These are phyloP conservation scores for Panurus biarmicus DNA, from an alignment of 2,113 vertebrate genomes.

Conservation along the genomic window DNA sequence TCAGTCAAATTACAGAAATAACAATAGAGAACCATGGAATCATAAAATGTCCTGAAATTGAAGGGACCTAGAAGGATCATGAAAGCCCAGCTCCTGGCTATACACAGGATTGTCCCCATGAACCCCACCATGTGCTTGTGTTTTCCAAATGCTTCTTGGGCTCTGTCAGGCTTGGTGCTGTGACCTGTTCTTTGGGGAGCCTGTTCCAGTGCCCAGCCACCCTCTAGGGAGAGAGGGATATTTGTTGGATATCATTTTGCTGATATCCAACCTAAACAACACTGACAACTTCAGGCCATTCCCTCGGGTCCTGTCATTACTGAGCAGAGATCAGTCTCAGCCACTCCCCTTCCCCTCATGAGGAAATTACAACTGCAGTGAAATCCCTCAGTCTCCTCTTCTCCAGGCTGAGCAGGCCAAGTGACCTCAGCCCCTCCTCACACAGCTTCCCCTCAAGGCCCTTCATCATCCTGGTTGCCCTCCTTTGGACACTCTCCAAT, in stretches of 20 bases:
- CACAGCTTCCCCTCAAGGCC: rapidly evolving
- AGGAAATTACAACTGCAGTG: background rate
- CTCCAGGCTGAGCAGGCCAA: background rate
- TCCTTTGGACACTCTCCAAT: background rate
- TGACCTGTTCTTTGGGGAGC: background rate
- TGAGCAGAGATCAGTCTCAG: background rate
- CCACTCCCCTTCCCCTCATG: rapidly evolving
- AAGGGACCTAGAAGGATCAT: background rate
- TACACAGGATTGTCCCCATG: background rate
- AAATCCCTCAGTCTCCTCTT: background rate
- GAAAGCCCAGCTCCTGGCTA: background rate
- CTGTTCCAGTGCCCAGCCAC: background rate
- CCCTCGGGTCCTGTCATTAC: background rate
- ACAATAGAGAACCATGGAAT: background rate
- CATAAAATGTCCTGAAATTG: background rate
- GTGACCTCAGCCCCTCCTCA: background rate
- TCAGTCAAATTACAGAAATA: background rate
- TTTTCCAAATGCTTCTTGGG: background rate
- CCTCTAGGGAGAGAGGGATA: background rate
- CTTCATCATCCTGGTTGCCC: background rate
- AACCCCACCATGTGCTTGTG: background rate
- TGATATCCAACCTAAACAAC: background rate
- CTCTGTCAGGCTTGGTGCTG: background rate
- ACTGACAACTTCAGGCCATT: background rate
- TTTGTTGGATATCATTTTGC: no score